Evolutionary conservation across 2,113 vertebrate genomes (phyloP), one percentile per base, ranked within the genome.

Genomic region (Sylvietta virens): DNA sequence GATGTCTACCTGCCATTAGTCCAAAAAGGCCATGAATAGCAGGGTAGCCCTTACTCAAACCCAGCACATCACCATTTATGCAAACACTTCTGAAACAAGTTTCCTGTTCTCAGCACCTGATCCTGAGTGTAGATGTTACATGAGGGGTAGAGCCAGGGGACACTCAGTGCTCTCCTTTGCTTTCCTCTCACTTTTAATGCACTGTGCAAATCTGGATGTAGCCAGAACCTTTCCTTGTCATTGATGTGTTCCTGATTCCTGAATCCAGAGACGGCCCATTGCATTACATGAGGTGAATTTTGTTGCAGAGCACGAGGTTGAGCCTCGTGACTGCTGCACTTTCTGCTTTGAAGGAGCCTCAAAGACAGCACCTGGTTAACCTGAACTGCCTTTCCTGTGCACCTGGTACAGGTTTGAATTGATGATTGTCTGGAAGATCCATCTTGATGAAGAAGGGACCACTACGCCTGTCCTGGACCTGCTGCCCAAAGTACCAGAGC

Each of bases 351-450:
- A 54, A 30, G 50, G 72, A 79, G 42, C 10, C 11, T 72, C 47
- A 12, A 3, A 31, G 31, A 1, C 10, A 47, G 47, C 2, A 26
- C 27, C 39, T 50, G 13, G 13, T 23, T 86, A 66, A 79, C 21
- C 33, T 45, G 30, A 26, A 5, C 54, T 33, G 30, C n/a, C n/a
- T 61, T 54, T 27, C 15, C 57, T 70, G 19, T 92, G 78, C 50
- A 13, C 13, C 3, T 5, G 23, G 11, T 78, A 40, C 96, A 99
- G 98, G 86, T 97, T 98, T 93, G 97, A 98, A 40, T 18, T 98
- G 72, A 44, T 97, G 54, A 71, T 99, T 31, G 95, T 98, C 28
- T 99, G 98, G 98, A 98, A 81, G 96, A 97, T 98, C 60, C 79
- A 94, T 7, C 88, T 98, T 2, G 89, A 97, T n/a, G 95, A 97